Evolutionary conservation across 2,888 invertebrate genomes (phyloP), one percentile per base, ranked within the genome.

Genomic region (Drosophila emarginata): DNA sequence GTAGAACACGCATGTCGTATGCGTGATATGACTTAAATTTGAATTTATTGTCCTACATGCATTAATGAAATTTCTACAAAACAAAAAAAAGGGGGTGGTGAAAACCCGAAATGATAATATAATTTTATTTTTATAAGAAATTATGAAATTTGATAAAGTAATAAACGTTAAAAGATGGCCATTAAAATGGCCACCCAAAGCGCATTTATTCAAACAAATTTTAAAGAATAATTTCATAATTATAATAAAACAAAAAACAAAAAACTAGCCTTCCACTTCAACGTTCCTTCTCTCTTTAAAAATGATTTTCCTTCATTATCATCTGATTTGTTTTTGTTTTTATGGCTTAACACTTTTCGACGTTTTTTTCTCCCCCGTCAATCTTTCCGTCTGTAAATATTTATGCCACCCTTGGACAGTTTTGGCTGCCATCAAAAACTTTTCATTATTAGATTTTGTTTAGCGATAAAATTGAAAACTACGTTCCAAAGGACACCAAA

Each of bases 21-120:
- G 76, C 80, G 80, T 80, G 83, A 79, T 83, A 79, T 78, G 82
- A 73, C 72, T 80, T 72, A 75, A 80, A 82, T 80, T 75, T 64
- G 75, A 77, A 85, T 81, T 78, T 82, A 82, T 72, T 77, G 64
- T 74, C 64, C 59, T 52, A 59, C 52, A 45, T 45, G 11, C 12
- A 21, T 12, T 32, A 32, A 32, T 32, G 32, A 32, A 32, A 32
- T 32, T 32, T 32, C 32, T 32, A 32, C 32, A 32, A 32, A 32
- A 32, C 1, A 9, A 32, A 32, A 18, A 18, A 18, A 39, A 39
- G 14, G 2, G 14, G 26, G 23, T 2, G 32, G n/a, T 12, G n/a
- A 36, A 45, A 18, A 18, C n/a, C 18, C 18, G 21, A 21, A 45
- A 45, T 45, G 4, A 45, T 45, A 45, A 45, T 61, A 45, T 45